Conservation (phyloP, 2,888 invertebrate genomes). For the Rhingia rostrata region DNA sequence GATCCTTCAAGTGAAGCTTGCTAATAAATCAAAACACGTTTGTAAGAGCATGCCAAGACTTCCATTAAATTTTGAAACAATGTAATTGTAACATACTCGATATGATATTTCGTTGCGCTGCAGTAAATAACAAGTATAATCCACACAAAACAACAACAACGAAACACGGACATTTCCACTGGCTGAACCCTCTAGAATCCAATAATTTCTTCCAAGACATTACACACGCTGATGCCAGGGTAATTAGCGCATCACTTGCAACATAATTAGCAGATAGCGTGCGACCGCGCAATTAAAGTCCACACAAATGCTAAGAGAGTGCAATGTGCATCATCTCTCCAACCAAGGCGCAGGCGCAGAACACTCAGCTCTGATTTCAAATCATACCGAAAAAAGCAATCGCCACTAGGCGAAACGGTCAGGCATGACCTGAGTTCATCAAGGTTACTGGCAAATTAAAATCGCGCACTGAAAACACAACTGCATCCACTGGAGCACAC, state of each 20-base stretch:
- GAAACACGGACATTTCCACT: conserved; percentile 53
- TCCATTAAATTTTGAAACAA: background rate
- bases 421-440: conserved; percentile 74
- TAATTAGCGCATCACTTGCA: conserved; percentile 70
- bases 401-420: conserved; percentile 72
- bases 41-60: too few species aligned
- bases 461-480: conserved; percentile 29
- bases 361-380: conserved; percentile 49
- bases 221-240: conserved; percentile 46
- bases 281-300: conserved; percentile 69
- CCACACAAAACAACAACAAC: background rate
- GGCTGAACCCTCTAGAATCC: conserved; percentile 65
- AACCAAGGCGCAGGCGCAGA: conserved; percentile 30
- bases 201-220: conserved; percentile 66
- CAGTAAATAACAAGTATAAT: conserved; percentile 32
- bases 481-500: conserved; percentile 52
- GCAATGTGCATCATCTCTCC: conserved; percentile 48
- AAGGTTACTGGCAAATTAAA: conserved; percentile 72
- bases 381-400: conserved; percentile 51
- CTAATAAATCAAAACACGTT: too few species aligned
- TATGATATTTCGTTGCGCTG: conserved; percentile 56
- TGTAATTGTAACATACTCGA: conserved; percentile 16
- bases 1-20: too few species aligned
- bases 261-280: conserved; percentile 73
- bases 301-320: conserved; percentile 46